These are phyloP conservation scores for Nephrotoma appendiculata DNA, from an alignment of 2,888 invertebrate species.

Conservation along the genomic window DNA sequence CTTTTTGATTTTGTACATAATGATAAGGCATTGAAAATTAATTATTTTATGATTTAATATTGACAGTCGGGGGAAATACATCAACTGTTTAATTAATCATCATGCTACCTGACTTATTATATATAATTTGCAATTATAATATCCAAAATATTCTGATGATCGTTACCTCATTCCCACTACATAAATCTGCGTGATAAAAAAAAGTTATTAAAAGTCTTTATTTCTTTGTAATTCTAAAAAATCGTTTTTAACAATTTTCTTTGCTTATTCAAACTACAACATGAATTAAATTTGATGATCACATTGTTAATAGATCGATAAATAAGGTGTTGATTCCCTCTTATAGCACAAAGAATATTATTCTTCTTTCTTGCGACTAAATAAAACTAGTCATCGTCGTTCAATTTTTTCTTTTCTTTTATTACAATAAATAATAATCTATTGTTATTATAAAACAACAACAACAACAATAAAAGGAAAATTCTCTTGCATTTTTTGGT, in stretches of 20 bases:
- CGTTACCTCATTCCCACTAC: background rate
- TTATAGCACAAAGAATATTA: background rate
- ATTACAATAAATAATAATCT: background rate
- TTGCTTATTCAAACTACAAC: background rate
- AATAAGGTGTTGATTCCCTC: background rate
- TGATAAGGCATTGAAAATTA: background rate
- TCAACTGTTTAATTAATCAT: background rate
- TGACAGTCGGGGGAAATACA: background rate
- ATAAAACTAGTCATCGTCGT: background rate
- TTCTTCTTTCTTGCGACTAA: background rate
- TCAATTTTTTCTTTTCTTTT: background rate
- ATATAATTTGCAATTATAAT: background rate
- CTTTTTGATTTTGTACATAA: background rate
- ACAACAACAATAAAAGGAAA: background rate
- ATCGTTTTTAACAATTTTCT: background rate
- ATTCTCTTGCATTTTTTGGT: background rate
- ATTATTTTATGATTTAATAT: background rate
- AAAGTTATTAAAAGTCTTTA: background rate
- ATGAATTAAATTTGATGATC: background rate
- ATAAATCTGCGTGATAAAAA: background rate
- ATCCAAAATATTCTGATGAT: background rate
- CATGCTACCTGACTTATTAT: background rate
- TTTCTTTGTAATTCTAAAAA: background rate
- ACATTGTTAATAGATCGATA: background rate
- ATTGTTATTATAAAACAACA: background rate